A percentile compares a stretch with the other conserved stretches of the same genome.
Evolutionary conservation across 1,140 invertebrate genomes (phyloP).

Genomic region (Drosophila grimshawi): DNA sequence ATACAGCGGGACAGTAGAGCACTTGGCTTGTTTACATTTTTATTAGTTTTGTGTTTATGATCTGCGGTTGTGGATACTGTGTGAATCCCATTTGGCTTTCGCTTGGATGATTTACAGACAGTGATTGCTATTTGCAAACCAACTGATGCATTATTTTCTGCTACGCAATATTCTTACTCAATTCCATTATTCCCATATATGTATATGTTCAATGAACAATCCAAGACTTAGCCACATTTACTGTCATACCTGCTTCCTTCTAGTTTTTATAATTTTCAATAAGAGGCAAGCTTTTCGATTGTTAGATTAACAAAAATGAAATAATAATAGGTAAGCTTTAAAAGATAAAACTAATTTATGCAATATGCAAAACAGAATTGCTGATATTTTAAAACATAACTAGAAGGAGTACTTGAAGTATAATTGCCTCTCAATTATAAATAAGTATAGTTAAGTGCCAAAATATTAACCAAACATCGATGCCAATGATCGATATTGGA

Average conservation of each 20-base stretch:
- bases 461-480: background rate
- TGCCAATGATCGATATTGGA: too few relatives aligned
- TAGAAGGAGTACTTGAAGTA: too few relatives aligned
- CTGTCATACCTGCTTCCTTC: too few relatives aligned
- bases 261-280: too few relatives aligned
- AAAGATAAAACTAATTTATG: too few relatives aligned
- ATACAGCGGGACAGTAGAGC: constrained; percentile 17
- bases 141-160: background rate
- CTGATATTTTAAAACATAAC: too few relatives aligned
- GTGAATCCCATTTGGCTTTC: constrained; percentile 30
- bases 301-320: background rate
- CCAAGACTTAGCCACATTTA: background rate
- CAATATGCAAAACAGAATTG: too few relatives aligned
- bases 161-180: background rate
- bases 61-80: constrained; percentile 49
- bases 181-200: background rate
- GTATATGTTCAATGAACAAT: background rate
- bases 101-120: constrained; percentile 42
- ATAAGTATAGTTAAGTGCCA: background rate
- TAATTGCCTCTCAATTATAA: too few relatives aligned
- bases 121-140: constrained; percentile 17
- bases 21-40: constrained; percentile 69
- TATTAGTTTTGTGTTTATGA: constrained; percentile 78
- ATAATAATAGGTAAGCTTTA: background rate
- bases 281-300: too few relatives aligned